Evolutionary conservation across 2,888 invertebrate genomes (phyloP), one percentile per base, ranked within the genome.

Genomic region (Tridacna crocea): DNA sequence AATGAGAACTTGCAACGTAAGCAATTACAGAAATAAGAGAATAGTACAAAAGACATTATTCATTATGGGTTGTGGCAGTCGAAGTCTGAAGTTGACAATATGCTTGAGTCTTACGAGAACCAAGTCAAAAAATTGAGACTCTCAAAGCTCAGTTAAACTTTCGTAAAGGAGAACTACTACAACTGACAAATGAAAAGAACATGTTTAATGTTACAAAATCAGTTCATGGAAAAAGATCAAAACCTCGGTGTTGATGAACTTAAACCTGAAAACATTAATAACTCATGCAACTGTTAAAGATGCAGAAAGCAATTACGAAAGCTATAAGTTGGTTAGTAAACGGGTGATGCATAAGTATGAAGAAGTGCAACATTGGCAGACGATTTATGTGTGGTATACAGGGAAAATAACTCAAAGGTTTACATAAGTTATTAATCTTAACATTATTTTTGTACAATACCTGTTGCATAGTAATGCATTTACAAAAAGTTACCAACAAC

Each of bases 381-480:
- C 48, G 26, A 17, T 8, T 6, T 11, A n/a, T 26, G 51, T 51
- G 46, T 80, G 84, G 84, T 84, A 75, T 36, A 80, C 76, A 47
- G 84, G 84, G 19, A 78, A 76, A 55, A 48, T 84, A 26, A 80
- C 47, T 84, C 84, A n/a, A 80, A 84, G 83, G 83, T 83, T 48
- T 24, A 17, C n/a, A 55, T 55, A 6, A 17, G 36, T 36, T 36
- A 36, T 51, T 65, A n/a, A 0, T 72, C 60, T 51, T 65, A 58
- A 61, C 63, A n/a, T 65, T 65, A 70, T 63, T 72, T 36, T 36
- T 36, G 36, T 36, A 36, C 36, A 36, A 36, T 36, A 36, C 8
- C 36, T 36, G 36, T 36, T 36, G 36, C 36, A 36, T 36, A 4
- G 11, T 55, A 19, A 19, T 55, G 55, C 55, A 55, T 19, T 19